Conservation (phyloP, 1,140 invertebrate species). For the Micrasema minimum region DNA sequence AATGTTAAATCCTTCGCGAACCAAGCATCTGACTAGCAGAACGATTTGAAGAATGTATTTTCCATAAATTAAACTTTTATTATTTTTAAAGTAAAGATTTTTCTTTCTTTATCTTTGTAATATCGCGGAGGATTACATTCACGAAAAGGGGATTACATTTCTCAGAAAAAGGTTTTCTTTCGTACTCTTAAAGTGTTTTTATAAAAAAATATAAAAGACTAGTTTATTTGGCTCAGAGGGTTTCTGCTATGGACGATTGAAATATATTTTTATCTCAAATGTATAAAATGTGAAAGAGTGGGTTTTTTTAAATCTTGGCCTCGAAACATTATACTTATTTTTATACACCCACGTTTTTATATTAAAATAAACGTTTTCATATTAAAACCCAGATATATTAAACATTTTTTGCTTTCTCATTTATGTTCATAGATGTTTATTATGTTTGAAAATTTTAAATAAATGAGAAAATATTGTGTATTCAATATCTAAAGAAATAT, state of each 20-base stretch:
- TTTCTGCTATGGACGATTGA: not conserved
- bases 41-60: slow-evolving; percentile 23
- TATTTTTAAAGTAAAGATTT: slow-evolving; percentile 25
- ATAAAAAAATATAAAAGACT: slow-evolving; percentile 29
- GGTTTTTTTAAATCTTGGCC: no score
- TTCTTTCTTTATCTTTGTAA: slow-evolving; percentile 13
- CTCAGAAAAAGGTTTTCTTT: slow-evolving; percentile 11
- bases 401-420: no score
- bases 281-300: no score
- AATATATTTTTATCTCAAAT: not conserved
- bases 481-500: no score
- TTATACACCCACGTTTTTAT: no score
- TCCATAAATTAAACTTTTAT: slow-evolving; percentile 35
- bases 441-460: no score
- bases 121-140: slow-evolving; percentile 35
- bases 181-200: slow-evolving; percentile 6
- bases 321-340: no score
- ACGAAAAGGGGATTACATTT: slow-evolving; percentile 24
- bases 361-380: no score
- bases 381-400: no score
- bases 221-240: slow-evolving; percentile 13
- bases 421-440: no score
- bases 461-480: no score
- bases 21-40: not conserved
- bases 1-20: slow-evolving; percentile 31